Evolutionary conservation across 2,888 invertebrate genomes (phyloP), one percentile per base, ranked within the genome.

Genomic region (Habroteleia sp.): DNA sequence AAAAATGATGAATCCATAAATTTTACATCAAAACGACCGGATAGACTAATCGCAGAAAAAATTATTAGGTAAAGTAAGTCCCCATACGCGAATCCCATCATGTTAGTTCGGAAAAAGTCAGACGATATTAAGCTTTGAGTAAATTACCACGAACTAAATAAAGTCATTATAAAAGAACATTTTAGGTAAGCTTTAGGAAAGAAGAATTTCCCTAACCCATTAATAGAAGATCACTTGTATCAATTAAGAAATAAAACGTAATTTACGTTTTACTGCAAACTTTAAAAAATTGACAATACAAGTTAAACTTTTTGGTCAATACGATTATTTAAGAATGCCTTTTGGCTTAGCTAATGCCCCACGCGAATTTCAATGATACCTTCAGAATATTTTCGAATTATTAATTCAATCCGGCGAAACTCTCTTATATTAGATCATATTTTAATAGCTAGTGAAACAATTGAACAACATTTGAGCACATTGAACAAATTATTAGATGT

Each of bases 151-250:
- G 50, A 58, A 16, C 3, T 69, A 3, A 69, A 60, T 27, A 60
- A 69, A 27, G 60, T 69, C 0, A 69, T 44, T 0, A 7, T 52
- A n/a, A 69, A 50, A 44, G 60, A 60, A n/a, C n/a, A n/a, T n/a
- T n/a, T n/a, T n/a, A n/a, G n/a, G n/a, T n/a, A n/a, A n/a, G n/a
- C n/a, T n/a, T n/a, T n/a, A n/a, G n/a, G n/a, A n/a, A n/a, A n/a
- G n/a, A n/a, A n/a, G n/a, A 69, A 60, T 33, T 69, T 39, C 8
- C 60, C 69, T 1, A 37, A 25, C 1, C 27, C 25, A 0, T n/a
- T 37, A 5, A 52, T 52, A 3, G 25, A 52, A 11, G 52, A 52
- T 14, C 23, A 52, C 8, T 14, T 52, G 1, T 35, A 52, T 25
- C 16, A n/a, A 6, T 13, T 52, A 14, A 52, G 17, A 11, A 7